Evolutionary conservation across 2,888 invertebrate species (phyloP), one percentile per base, ranked within the genome.

Genomic region (Nesidiocoris tenuis): DNA sequence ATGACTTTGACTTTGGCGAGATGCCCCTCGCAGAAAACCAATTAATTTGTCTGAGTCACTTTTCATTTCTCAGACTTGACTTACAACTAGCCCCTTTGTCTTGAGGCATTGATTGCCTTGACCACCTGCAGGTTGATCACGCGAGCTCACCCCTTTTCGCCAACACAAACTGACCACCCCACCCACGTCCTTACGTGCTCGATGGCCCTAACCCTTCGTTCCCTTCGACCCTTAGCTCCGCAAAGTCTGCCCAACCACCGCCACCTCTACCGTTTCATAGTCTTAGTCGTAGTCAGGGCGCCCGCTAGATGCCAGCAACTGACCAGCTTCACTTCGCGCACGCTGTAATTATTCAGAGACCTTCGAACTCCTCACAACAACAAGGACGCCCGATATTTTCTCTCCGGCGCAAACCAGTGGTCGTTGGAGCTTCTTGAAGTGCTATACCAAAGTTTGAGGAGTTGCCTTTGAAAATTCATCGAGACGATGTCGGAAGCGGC

Each of bases 91-190:
- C 72, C 21, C 21, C 72, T 54, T 72, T 54, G 72, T 61, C 72
- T 72, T 61, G 63, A 24, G 61, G 61, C 72, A 72, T 72, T 72
- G 72, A 72, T 72, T 72, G 72, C 72, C 72, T 72, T 72, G 72
- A 72, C 72, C 72, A 72, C 72, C 72, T 72, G 63, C 72, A 63
- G 72, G 72, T 22, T 25, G 16, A 61, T 61, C 72, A 72, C 72
- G 72, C 72, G 63, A 72, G 54, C 57, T 22, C 59, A 25, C 24
- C 71, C 71, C 19, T 39, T n/a, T 17, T 56, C 56, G 57, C 70
- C 55, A 55, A 16, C 67, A 16, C 24, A 68, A 57, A 68, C 68
- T 68, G 68, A 70, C 70, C 70, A 25, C 57, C 70, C 70, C 70
- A 70, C 24, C 39, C 39, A 7, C 12, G 39, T 12, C 39, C 3